phyloP scores from a whole-genome alignment of 1,140 invertebrate genomes.

The Drosophila biarmipes region DNA sequence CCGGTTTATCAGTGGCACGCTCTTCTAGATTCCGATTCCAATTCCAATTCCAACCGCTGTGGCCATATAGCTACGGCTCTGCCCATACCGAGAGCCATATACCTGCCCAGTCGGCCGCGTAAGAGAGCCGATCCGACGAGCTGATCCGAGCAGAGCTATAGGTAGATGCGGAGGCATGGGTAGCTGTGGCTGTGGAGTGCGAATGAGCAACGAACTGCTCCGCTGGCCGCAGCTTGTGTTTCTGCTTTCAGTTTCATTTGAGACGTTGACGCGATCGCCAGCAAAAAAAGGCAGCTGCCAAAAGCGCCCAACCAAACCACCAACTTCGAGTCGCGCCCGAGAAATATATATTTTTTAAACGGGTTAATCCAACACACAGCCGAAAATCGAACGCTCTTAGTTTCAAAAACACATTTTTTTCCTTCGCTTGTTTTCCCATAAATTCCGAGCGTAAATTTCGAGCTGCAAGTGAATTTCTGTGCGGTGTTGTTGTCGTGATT shows the following conservation, averaged over 20 bases:
- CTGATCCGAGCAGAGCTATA: neutral
- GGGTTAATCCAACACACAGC: conserved; percentile 53
- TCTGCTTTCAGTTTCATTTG: conserved; percentile 83
- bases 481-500: conserved; percentile 48
- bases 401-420: conserved; percentile 17
- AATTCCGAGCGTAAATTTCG: conserved; percentile 8
- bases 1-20: conserved; percentile 75
- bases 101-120: conserved; percentile 7
- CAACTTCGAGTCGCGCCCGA: conserved; percentile 41
- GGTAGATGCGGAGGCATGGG: too few relatives aligned
- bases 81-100: conserved; percentile 2
- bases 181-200: neutral
- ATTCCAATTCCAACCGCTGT: conserved; percentile 26
- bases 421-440: conserved; percentile 9
- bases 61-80: conserved; percentile 9
- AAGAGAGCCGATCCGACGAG: conserved; percentile 16
- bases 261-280: conserved; percentile 76
- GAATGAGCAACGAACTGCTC: conserved; percentile 23
- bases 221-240: conserved; percentile 56
- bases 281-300: conserved; percentile 50
- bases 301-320: conserved; percentile 19
- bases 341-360: conserved; percentile 58
- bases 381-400: conserved; percentile 38
- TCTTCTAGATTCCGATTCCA: conserved; percentile 61
- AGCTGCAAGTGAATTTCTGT: conserved; percentile 36